Base-by-base conservation (phyloP, 1,140 invertebrate genomes). In the Lutraria rhynchaena region DNA sequence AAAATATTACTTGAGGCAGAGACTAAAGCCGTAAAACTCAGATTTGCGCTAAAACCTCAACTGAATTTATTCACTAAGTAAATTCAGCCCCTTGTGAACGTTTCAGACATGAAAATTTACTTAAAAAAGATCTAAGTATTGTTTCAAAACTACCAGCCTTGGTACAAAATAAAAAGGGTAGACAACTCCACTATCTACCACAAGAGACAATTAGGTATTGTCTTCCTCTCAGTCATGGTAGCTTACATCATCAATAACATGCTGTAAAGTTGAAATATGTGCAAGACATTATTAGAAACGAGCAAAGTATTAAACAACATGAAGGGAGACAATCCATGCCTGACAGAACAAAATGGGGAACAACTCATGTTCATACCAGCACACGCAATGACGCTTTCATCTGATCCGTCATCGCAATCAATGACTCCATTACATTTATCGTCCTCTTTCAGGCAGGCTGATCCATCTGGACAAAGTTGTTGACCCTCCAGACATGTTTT, bases 301-400 rank as follows among this genome's bases (percentile, higher is more conserved):
- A 5, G 51, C 19, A 9, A 55, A 55, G 24, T 22, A 55, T 55
- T 33, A 61, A 5, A 61, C 33, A 5, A 29, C 22, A 15, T 33
- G 37, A 49, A 41, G 58, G 61, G 61, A 65, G 35, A 65, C 41
- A 65, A 65, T 44, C n/a, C 61, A 65, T 65, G 35, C 61, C 63
- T n/a, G 19, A 31, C 11, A 67, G 37, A 46, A 67, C 63, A 67
- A 19, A 24, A 67, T 46, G 63, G 44, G 63, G 41, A 31, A 67
- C 41, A 67, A 67, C 63, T 67, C 41, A 27, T 67, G 49, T 41
- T 41, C 41, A 24, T 46, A 33, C 27, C 44, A 41, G 37, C 5
- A 49, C 44, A 49, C 9, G 13, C 7, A 17, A 49, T n/a, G 31
- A 27, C 33, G 17, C 44, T 41, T 24, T 67, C 63, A 46, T 67